Base-by-base conservation (phyloP, 2,797 vertebrate genomes). In the Chelmon rostratus region DNA sequence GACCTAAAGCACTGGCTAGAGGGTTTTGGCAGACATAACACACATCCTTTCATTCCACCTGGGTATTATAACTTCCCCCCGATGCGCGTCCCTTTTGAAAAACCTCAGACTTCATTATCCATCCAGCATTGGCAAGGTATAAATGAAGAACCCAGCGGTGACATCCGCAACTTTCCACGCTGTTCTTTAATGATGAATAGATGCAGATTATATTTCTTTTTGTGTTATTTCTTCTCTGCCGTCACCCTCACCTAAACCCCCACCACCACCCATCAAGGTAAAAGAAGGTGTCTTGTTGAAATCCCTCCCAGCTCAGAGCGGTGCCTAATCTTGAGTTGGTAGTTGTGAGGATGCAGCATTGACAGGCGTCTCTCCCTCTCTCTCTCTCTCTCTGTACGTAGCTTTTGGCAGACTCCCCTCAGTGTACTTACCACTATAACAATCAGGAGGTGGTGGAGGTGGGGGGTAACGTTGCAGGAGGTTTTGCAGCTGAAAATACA, bases 141-240 rank as follows among this genome's bases (percentile, higher is more conserved):
- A 87, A 91, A 79, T 90, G 86, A 84, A 80, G 83, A 87, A 88
- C 83, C 81, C 80, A 83, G 81, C 84, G 72, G 88, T 91, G 90
- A 93, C 92, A 92, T 91, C 86, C 76, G 57, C 87, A 93, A 94
- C 90, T 94, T 94, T 90, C 79, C 61, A 46, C 59, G 78, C 82
- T 84, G 77, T 88, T 90, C 83, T 90, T 91, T 90, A 92, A 89
- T 83, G 89, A 85, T 93, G 89, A 95, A 95, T 89, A 93, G 89
- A 92, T 93, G 92, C 92, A 94, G 93, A 95, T 94, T 94, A 94
- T 90, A 90, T 90, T 92, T 87, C 65, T 85, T 84, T 88, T 88
- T 88, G 73, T 88, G 82, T 81, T 71, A 72, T 91, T 89, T 83
- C 72, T 86, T 83, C 70, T 73, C 53, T 8, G 33, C 72, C 25